phyloP scores from a whole-genome alignment of 1,140 invertebrate species.

The Scaptomyza montana region DNA sequence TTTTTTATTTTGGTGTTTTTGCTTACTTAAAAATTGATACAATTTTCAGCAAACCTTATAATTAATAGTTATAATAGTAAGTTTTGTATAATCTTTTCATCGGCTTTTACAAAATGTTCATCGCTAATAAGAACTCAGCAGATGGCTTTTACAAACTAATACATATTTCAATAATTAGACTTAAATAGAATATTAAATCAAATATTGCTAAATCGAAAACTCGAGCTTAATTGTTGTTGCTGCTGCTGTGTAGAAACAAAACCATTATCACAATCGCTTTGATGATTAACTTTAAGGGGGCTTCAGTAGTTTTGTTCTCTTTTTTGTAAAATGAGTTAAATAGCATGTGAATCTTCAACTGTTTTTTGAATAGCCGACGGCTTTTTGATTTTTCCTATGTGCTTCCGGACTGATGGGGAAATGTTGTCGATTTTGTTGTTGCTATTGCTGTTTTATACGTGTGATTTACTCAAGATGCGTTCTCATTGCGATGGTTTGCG shows the following conservation, averaged over 20 bases:
- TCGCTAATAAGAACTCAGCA: conserved; percentile 23
- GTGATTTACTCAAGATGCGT: conserved; percentile 35
- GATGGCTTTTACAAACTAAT: conserved; percentile 37
- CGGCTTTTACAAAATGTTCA: conserved; percentile 39
- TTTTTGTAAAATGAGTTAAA: conserved; percentile 26
- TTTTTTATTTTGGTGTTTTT: conserved; percentile 43
- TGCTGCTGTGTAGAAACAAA: conserved; percentile 71
- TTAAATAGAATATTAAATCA: conserved; percentile 43
- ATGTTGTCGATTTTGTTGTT: conserved; percentile 12
- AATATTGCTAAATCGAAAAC: conserved; percentile 59
- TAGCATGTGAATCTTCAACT: conserved; percentile 1
- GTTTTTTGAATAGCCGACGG: too few relatives aligned
- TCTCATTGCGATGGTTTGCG: conserved; percentile 70
- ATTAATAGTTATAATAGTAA: conserved; percentile 24
- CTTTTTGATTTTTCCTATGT: too few relatives aligned
- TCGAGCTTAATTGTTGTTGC: conserved; percentile 36
- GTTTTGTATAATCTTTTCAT: conserved; percentile 31
- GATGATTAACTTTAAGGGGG: conserved; percentile 72
- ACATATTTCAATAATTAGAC: conserved; percentile 32
- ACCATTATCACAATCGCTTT: conserved; percentile 83
- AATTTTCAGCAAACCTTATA: conserved; percentile 74
- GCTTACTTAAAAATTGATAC: conserved; percentile 79
- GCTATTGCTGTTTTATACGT: conserved; percentile 3
- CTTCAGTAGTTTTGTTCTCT: conserved; percentile 23
- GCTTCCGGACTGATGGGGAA: background rate